Base-by-base conservation (phyloP, 2,113 vertebrate genomes). In the Pachyramphus minor region DNA sequence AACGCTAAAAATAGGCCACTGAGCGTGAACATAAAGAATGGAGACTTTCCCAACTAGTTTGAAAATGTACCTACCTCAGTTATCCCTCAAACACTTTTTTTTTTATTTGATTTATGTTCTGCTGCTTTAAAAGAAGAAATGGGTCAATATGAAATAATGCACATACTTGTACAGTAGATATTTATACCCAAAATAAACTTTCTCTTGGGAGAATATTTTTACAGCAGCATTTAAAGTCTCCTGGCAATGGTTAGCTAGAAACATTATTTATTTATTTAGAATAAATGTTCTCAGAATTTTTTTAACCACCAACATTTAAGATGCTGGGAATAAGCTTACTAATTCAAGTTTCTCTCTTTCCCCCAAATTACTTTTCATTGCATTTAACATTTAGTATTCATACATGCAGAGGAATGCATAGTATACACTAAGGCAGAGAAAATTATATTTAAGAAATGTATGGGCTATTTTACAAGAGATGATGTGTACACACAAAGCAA, bases 81-180 rank as follows among this genome's bases (percentile, higher is more conserved):
- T 95, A 97, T 96, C 75, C 96, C 89, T 87, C 87, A 83, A 97
- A 97, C 84, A 91, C 66, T 72, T 93, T 84, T 71, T 84, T 71
- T 76, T 30, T 33, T 27, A 91, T 58, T 92, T 96, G 77, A 95
- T 93, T 91, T 95, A 96, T 81, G 93, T 96, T 97, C 95, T 98
- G 96, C 93, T 97, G 87, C 93, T 98, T 98, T 97, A 97, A 96
- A 95, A 96, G 67, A 95, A 96, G 91, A 97, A 98, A 98, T 92
- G 80, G 96, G 97, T 94, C 95, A 97, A 97, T 96, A 97, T 92
- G 67, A 97, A 97, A 98, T 96, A 98, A 96, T 91, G 94, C 94
- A 97, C 94, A 97, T 95, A 92, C 44, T 95, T 96, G 68, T 53
- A 89, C 67, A 96, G 91, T 93, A 86, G 91, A 95, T 97, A 98